Conservation (phyloP, 2,113 vertebrate genomes). For the Forbesichthys papilliferus region DNA sequence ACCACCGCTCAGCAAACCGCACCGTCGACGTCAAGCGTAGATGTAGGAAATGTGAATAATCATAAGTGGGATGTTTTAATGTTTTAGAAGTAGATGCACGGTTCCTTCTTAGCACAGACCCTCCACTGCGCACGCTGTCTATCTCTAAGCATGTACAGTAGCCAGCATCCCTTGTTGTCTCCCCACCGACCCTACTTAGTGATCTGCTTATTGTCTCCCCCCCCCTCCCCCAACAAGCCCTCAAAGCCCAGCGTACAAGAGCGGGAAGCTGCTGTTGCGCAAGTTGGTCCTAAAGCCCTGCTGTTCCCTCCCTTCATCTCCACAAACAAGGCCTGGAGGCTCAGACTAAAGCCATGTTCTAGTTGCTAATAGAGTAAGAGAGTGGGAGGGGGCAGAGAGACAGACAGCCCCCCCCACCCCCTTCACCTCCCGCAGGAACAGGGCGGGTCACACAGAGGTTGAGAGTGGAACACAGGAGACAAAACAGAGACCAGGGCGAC, state of each 20-base stretch:
- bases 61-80: no score
- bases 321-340: slow-evolving; percentile 56
- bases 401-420: not conserved
- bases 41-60: no score
- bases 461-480: not conserved
- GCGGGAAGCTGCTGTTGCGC: not conserved
- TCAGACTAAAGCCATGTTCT: slow-evolving; percentile 56
- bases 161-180: slow-evolving; percentile 25
- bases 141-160: slow-evolving; percentile 12
- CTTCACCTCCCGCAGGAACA: not conserved
- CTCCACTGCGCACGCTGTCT: slow-evolving; percentile 16
- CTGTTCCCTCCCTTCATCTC: slow-evolving; percentile 42
- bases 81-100: no score
- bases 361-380: slow-evolving; percentile 57
- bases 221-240: slow-evolving; percentile 35
- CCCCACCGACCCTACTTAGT: slow-evolving; percentile 33
- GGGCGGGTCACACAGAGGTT: not conserved
- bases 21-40: no score
- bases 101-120: no score
- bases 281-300: slow-evolving; percentile 46
- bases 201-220: slow-evolving; percentile 35
- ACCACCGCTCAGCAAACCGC: no score
- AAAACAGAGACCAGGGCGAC: no score
- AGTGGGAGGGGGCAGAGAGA: not conserved
- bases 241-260: slow-evolving; percentile 18